phyloP scores from a whole-genome alignment of 2,888 invertebrate species.

The Chrysina gloriosa region DNA sequence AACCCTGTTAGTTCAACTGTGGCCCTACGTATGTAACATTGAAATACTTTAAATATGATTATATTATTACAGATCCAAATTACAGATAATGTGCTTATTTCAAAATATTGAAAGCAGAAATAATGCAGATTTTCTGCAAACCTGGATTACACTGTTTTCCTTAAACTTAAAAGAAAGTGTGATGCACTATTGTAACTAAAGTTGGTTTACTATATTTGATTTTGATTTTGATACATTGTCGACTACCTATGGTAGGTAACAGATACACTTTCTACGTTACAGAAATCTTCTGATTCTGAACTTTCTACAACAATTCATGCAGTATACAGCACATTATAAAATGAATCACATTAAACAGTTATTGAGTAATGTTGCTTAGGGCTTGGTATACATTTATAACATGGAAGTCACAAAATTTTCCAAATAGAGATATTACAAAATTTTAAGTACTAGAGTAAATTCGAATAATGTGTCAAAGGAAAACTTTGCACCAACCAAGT shows the following conservation, averaged over 20 bases:
- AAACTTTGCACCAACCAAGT: conserved; percentile 44
- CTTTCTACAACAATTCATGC: conserved; percentile 60
- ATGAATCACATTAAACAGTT: conserved; percentile 62
- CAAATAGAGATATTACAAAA: conserved; percentile 40
- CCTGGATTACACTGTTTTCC: conserved; percentile 37
- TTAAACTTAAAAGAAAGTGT: conserved; percentile 36
- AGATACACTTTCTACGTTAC: conserved; percentile 49
- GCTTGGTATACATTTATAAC: conserved; percentile 52
- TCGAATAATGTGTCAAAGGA: conserved; percentile 42
- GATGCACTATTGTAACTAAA: conserved; percentile 39
- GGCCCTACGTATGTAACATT: conserved; percentile 56
- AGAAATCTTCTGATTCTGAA: conserved; percentile 49
- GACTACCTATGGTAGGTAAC: conserved; percentile 51
- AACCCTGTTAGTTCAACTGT: conserved; percentile 63
- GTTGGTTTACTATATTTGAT: conserved; percentile 38
- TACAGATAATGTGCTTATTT: not conserved
- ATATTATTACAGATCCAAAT: conserved; percentile 23
- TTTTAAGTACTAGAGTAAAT: conserved; percentile 43
- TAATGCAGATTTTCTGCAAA: not conserved
- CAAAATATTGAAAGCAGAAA: not conserved
- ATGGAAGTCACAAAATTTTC: conserved; percentile 48
- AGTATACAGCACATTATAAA: conserved; percentile 63
- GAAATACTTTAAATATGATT: conserved; percentile 39
- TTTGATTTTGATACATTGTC: conserved; percentile 44
- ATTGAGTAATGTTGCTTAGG: conserved; percentile 57